These are phyloP conservation scores for Betta splendens DNA, from an alignment of 2,797 vertebrate genomes.

Conservation along the genomic window DNA sequence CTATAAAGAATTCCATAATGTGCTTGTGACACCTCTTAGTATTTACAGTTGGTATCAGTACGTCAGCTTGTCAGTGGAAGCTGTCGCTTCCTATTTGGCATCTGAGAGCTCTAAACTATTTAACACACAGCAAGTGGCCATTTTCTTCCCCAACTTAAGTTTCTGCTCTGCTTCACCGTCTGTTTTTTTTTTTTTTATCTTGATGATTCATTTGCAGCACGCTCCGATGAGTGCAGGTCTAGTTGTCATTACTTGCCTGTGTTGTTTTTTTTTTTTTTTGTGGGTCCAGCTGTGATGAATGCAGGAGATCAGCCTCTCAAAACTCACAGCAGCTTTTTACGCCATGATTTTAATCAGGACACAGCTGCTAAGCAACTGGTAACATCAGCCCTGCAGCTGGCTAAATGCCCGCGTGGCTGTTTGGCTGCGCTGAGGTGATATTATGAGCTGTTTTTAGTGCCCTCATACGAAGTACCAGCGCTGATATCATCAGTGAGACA, in stretches of 20 bases:
- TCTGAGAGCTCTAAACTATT: background rate
- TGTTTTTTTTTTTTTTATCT: background rate
- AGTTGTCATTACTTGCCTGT: background rate
- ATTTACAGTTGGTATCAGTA: no score
- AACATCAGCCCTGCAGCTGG: background rate
- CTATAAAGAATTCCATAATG: no score
- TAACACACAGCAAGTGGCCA: background rate
- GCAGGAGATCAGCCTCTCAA: background rate
- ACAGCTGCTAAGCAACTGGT: background rate
- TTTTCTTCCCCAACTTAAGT: background rate
- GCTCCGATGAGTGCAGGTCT: background rate
- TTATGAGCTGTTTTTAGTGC: background rate
- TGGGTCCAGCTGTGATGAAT: background rate
- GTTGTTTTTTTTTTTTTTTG: no score
- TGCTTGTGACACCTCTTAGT: no score
- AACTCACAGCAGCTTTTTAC: background rate
- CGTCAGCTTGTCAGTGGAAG: background rate
- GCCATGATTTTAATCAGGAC: background rate
- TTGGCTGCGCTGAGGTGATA: background rate
- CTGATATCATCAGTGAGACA: background rate
- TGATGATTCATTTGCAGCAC: background rate
- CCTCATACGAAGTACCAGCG: background rate
- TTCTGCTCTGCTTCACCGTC: background rate
- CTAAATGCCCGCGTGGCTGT: background rate
- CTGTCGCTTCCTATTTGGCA: background rate